A percentile compares a stretch with the other conserved stretches of the same genome.
Conservation (phyloP, 2,113 vertebrate species). For the Barbus barbus region DNA sequence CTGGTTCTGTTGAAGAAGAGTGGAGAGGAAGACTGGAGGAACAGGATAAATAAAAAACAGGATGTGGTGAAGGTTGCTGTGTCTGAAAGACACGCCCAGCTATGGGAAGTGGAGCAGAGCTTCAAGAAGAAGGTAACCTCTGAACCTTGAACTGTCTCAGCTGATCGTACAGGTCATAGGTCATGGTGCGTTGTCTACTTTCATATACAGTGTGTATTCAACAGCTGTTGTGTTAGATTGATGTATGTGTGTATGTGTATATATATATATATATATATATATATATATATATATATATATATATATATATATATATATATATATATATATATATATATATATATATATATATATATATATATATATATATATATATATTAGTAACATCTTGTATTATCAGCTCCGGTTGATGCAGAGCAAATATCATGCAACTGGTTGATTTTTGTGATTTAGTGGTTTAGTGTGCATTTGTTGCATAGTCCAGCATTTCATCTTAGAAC, state of each 20-base stretch:
- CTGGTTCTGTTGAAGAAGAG: constrained; percentile 92
- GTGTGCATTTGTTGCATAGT: background rate
- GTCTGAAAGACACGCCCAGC: constrained; percentile 70
- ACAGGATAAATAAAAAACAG: constrained; percentile 86
- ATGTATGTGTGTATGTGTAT: no score
- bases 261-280: background rate
- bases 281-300: background rate
- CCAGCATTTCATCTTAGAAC: background rate
- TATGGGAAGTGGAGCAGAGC: constrained; percentile 83
- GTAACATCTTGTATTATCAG: background rate
- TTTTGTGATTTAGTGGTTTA: background rate
- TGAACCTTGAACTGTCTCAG: constrained; percentile 41
- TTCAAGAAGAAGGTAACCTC: constrained; percentile 88
- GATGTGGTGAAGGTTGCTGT: constrained; percentile 74
- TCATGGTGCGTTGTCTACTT: background rate
- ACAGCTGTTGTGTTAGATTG: background rate
- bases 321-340: background rate
- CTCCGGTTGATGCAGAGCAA: background rate
- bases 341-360: background rate
- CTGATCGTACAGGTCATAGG: constrained; percentile 5
- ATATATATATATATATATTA: background rate
- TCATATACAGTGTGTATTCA: background rate
- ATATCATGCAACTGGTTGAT: background rate
- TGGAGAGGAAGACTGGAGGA: constrained; percentile 93
- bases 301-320: background rate